Conservation (phyloP, 2,113 vertebrate genomes). For the Thinocorus orbignyianus region DNA sequence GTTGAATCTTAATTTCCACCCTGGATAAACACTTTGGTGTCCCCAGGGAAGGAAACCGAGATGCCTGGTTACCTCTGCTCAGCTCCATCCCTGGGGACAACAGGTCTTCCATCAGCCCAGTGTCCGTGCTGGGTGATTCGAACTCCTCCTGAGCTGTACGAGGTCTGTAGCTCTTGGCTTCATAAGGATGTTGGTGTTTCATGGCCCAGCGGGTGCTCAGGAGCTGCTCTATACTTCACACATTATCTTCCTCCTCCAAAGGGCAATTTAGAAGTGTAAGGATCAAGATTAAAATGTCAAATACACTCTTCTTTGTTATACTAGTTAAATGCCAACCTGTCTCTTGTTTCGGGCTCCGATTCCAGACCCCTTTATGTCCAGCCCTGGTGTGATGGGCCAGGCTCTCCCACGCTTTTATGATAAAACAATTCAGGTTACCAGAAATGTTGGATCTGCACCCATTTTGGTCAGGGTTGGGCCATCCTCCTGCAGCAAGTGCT, state of each 20-base stretch:
- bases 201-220: neutral
- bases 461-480: neutral
- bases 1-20: neutral
- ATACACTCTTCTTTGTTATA: neutral
- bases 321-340: neutral
- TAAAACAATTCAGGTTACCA: neutral
- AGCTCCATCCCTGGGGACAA: neutral
- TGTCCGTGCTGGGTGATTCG: neutral
- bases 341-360: accelerated
- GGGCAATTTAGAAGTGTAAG: neutral
- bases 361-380: neutral
- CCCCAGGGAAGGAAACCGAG: neutral
- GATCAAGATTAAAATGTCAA: constrained; percentile 1
- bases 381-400: neutral
- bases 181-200: accelerated
- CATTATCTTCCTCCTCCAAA: neutral
- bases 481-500: neutral
- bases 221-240: neutral
- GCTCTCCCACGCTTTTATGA: neutral
- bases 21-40: neutral
- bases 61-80: neutral
- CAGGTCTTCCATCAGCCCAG: neutral
- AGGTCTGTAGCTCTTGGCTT: neutral
- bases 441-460: neutral
- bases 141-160: accelerated